These are phyloP conservation scores for Habropoda laboriosa DNA, from an alignment of 1,140 invertebrate species.

Conservation along the genomic window DNA sequence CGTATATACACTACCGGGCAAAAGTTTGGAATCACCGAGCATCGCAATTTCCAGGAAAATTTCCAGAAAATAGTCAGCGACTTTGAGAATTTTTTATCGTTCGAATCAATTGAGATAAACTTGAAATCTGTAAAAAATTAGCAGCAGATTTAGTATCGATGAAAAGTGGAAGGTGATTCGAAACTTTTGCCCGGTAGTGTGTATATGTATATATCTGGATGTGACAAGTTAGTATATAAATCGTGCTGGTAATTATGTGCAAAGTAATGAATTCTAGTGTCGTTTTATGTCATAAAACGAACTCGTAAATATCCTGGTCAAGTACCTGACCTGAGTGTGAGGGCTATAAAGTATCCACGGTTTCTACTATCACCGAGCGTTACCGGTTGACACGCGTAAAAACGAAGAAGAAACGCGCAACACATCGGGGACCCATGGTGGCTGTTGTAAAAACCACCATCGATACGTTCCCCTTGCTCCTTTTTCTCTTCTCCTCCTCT, in stretches of 20 bases:
- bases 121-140: too few species aligned
- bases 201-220: neutral
- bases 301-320: conserved; percentile 46
- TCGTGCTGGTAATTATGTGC: conserved; percentile 52
- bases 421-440: neutral
- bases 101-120: too few species aligned
- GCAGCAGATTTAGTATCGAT: too few species aligned
- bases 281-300: conserved; percentile 48
- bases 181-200: too few species aligned
- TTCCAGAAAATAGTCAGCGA: too few species aligned
- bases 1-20: too few species aligned
- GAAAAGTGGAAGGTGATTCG: too few species aligned
- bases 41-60: too few species aligned
- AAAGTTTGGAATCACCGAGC: too few species aligned
- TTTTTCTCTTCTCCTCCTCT: neutral
- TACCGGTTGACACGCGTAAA: conserved; percentile 41
- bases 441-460: conserved; percentile 37
- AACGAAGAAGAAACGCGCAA: conserved; percentile 39
- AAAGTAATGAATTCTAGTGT: conserved; percentile 57
- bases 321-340: neutral
- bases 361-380: conserved; percentile 5
- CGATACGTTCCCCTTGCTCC: neutral
- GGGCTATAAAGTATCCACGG: conserved; percentile 23
- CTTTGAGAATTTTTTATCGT: too few species aligned
- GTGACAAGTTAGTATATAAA: conserved; percentile 46